Conservation (phyloP, 2,888 invertebrate species). For the Salticus scenicus region DNA sequence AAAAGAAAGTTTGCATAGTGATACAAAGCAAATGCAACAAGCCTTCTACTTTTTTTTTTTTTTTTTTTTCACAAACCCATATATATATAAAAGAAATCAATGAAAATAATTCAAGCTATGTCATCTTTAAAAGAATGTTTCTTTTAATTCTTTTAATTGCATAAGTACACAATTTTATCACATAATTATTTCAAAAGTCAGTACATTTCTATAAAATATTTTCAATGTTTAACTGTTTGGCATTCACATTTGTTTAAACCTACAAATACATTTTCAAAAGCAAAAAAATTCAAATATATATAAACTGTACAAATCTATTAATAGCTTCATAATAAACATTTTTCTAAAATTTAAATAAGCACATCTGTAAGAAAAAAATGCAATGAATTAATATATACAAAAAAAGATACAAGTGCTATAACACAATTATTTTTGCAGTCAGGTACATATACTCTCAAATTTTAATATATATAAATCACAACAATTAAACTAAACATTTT, state of each 20-base stretch:
- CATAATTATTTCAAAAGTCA: not conserved
- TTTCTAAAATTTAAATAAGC: not conserved
- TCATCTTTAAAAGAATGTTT: not conserved
- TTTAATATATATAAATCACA: no score
- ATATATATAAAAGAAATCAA: no score
- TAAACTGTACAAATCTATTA: not conserved
- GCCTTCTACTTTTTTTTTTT: no score
- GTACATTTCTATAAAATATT: slow-evolving; percentile 7
- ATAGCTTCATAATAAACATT: not conserved
- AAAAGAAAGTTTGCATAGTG: no score
- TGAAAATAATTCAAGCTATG: no score
- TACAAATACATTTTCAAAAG: not conserved
- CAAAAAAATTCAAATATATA: not conserved
- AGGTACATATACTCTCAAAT: not conserved
- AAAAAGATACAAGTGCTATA: not conserved
- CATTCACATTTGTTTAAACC: slow-evolving; percentile 2
- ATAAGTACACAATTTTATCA: slow-evolving; percentile 12
- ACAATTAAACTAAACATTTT: no score
- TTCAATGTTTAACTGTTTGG: slow-evolving; percentile 13
- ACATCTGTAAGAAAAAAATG: not conserved
- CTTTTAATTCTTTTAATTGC: not conserved
- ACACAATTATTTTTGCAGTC: not conserved
- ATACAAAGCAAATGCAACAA: no score
- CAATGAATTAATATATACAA: no score
- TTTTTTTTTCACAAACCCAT: no score